phyloP scores from a whole-genome alignment of 2,888 invertebrate genomes.

The Mesorhabditis spiculigera region DNA sequence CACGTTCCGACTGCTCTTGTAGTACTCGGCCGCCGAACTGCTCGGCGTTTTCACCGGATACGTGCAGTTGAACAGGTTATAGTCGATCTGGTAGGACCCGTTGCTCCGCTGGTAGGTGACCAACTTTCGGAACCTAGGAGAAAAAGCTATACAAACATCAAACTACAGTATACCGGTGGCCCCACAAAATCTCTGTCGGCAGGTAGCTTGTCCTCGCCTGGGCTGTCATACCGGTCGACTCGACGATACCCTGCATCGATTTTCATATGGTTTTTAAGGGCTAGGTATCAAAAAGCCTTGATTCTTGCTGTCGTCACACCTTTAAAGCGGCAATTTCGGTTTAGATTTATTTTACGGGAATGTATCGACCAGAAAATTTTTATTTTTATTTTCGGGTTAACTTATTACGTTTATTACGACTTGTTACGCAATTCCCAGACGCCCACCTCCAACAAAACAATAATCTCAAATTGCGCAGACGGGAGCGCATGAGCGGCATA shows the following conservation, averaged over 20 bases:
- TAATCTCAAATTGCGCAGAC: slow-evolving; percentile 46
- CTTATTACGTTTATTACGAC: no score
- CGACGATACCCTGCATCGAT: slow-evolving; percentile 38
- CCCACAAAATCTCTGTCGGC: slow-evolving; percentile 80
- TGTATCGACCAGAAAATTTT: no score
- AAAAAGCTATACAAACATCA: not conserved
- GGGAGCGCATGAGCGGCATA: slow-evolving; percentile 27
- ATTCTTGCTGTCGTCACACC: no score
- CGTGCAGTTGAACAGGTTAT: slow-evolving; percentile 84
- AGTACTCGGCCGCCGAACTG: slow-evolving; percentile 79
- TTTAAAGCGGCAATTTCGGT: not conserved
- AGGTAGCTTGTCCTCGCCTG: slow-evolving; percentile 73
- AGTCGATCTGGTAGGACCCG: slow-evolving; percentile 69
- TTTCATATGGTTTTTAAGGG: not conserved
- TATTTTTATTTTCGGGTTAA: no score
- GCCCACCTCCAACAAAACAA: slow-evolving; percentile 39
- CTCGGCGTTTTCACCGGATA: slow-evolving; percentile 85
- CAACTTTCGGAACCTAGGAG: slow-evolving; percentile 71
- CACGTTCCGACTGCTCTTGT: slow-evolving; percentile 59
- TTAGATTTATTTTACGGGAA: no score
- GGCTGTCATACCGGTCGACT: slow-evolving; percentile 53
- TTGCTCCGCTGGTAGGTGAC: slow-evolving; percentile 71
- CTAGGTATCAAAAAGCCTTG: no score
- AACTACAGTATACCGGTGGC: slow-evolving; percentile 64
- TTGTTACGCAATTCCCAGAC: no score